These are phyloP conservation scores for Anthoscopus minutus DNA, from an alignment of 2,113 vertebrate genomes.

Conservation along the genomic window DNA sequence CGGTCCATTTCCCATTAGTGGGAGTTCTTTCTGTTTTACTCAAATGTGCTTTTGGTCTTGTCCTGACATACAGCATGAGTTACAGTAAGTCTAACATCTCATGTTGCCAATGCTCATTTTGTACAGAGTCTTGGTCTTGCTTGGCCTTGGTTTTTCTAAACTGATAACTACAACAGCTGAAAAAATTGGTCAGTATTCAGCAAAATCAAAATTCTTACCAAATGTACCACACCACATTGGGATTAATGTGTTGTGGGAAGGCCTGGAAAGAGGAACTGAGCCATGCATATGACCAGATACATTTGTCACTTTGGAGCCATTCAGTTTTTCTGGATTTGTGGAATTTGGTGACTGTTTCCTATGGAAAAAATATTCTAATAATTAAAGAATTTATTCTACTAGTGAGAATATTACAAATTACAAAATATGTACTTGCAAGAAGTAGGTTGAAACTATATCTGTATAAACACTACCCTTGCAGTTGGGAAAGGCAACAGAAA, in stretches of 20 bases:
- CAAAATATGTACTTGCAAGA: neutral
- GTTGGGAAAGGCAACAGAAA: neutral
- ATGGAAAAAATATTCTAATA: neutral
- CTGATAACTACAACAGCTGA: neutral
- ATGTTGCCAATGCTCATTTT: neutral
- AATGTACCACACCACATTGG: neutral
- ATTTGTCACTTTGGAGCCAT: neutral
- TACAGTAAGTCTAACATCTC: neutral
- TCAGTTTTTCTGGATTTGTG: neutral
- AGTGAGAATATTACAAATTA: neutral
- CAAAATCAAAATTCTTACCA: neutral
- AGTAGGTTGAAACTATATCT: neutral
- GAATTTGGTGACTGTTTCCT: neutral
- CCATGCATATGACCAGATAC: neutral
- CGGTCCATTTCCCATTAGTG: neutral
- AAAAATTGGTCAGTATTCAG: neutral
- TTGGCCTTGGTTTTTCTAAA: neutral
- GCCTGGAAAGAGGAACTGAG: neutral
- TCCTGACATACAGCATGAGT: neutral
- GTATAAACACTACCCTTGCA: neutral
- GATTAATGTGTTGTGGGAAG: neutral
- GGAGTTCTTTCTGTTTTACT: conserved; percentile 1
- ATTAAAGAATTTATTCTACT: neutral
- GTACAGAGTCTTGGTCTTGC: neutral
- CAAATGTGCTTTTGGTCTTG: neutral